Percentiles rank a stretch among this genome's conserved stretches.
These are phyloP conservation scores for Pimephales promelas DNA, from an alignment of 2,113 vertebrate species.

Conservation along the genomic window DNA sequence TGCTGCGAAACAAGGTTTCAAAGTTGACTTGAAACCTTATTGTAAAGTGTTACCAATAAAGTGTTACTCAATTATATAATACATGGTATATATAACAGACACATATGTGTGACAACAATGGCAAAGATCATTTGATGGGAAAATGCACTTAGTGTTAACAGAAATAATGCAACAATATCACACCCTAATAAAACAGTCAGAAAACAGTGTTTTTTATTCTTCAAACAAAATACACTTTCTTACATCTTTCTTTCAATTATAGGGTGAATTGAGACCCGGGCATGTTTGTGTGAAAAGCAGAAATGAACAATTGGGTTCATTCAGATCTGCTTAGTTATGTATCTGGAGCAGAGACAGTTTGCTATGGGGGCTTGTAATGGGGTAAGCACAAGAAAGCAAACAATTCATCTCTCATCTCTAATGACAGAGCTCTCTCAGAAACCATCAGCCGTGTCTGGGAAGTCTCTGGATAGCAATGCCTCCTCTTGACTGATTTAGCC, in stretches of 20 bases:
- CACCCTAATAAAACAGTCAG: neutral
- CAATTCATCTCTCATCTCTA: conserved; percentile 20
- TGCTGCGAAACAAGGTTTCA: too few relatives aligned
- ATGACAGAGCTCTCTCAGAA: conserved; percentile 22
- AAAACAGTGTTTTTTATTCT: neutral
- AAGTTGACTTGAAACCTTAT: too few relatives aligned
- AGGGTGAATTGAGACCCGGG: neutral
- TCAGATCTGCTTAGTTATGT: conserved; percentile 34
- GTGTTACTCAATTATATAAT: too few relatives aligned
- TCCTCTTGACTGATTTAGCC: conserved; percentile 37
- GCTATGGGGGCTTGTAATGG: conserved; percentile 34
- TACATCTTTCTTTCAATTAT: neutral
- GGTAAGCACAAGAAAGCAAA: conserved; percentile 19
- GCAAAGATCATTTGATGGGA: neutral
- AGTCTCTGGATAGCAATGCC: conserved; percentile 29
- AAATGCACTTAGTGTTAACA: neutral
- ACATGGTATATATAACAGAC: too few relatives aligned
- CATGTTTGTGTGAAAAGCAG: neutral
- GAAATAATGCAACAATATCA: neutral
- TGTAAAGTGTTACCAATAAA: too few relatives aligned
- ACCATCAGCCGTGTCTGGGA: conserved; percentile 11
- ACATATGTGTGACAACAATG: too few relatives aligned
- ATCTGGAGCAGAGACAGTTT: conserved; percentile 29
- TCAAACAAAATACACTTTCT: neutral
- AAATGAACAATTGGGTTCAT: conserved; percentile 5